Evolutionary conservation across 2,888 invertebrate species (phyloP).

Genomic region (Chaetogeoica ovagalla): DNA sequence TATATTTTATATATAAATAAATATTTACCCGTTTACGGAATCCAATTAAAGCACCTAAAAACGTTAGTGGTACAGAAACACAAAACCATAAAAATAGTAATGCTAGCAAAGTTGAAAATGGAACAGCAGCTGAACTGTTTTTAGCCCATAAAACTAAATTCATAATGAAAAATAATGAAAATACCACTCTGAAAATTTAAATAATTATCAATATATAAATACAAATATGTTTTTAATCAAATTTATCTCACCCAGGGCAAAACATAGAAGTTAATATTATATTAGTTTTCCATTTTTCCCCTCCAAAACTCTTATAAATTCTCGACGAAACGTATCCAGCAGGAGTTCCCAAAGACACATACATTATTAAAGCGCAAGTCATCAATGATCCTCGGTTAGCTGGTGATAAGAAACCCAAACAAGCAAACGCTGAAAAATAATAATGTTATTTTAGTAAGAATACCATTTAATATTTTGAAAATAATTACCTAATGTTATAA

Average conservation of each 20-base stretch:
- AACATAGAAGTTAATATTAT: constrained; percentile 94
- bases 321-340: constrained; percentile 97
- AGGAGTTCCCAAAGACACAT: constrained; percentile 94
- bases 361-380: constrained; percentile 96
- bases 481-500: constrained; percentile 78
- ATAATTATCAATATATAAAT: background rate
- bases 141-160: constrained; percentile 95
- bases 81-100: constrained; percentile 95
- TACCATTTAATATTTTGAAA: constrained; percentile 10
- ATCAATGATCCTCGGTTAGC: constrained; percentile 97
- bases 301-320: constrained; percentile 98
- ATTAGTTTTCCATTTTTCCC: constrained; percentile 98
- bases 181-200: constrained; percentile 74
- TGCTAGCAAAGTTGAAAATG: constrained; percentile 93
- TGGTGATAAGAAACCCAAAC: constrained; percentile 96
- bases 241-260: constrained; percentile 82
- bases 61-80: constrained; percentile 97
- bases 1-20: constrained; percentile 54
- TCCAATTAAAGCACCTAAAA: constrained; percentile 97
- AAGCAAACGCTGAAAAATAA: constrained; percentile 81
- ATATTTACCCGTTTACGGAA: constrained; percentile 87
- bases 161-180: constrained; percentile 95
- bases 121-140: constrained; percentile 93
- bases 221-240: background rate
- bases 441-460: constrained; percentile 10